Conservation (phyloP, 30 jellyfish, hydroid and myxozoan genomes). For the Clytia hemisphaerica region DNA sequence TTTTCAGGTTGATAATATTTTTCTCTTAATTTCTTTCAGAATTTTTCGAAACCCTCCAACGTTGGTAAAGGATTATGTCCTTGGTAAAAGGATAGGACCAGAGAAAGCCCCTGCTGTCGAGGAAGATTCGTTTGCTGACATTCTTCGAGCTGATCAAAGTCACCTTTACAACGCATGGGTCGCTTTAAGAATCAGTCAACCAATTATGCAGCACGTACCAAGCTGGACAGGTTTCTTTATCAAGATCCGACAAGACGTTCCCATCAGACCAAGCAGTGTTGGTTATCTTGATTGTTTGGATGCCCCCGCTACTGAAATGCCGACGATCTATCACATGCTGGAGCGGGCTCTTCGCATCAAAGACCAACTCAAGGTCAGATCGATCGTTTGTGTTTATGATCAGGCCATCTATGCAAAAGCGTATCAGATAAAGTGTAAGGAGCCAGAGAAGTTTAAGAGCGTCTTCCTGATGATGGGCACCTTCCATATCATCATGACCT, state of each 20-base stretch:
- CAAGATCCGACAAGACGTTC: neutral
- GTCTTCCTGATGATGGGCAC: slow-evolving; percentile 16
- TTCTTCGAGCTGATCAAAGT: too few relatives aligned
- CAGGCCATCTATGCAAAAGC: slow-evolving; percentile 25
- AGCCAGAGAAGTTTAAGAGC: neutral
- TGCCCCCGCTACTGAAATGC: slow-evolving; percentile 26
- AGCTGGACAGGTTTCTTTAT: neutral
- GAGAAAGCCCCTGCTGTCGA: too few relatives aligned
- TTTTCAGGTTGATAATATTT: too few relatives aligned
- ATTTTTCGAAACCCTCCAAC: too few relatives aligned
- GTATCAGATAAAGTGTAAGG: slow-evolving; percentile 2
- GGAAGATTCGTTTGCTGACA: too few relatives aligned
- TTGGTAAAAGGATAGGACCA: too few relatives aligned
- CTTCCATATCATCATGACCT: slow-evolving; percentile 12
- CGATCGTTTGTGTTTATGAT: slow-evolving; percentile 16
- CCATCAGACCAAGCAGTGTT: neutral
- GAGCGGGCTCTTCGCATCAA: slow-evolving; percentile 25
- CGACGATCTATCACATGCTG: slow-evolving; percentile 9
- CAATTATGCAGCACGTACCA: neutral
- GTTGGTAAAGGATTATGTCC: too few relatives aligned
- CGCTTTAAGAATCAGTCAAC: neutral
- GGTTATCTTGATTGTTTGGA: slow-evolving; percentile 2
- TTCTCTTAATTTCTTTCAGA: too few relatives aligned
- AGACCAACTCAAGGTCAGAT: slow-evolving; percentile 18
- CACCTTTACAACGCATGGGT: slow-evolving; percentile 1